These are phyloP conservation scores for Heliconius congener DNA, from an alignment of 1,140 invertebrate genomes.

Conservation along the genomic window DNA sequence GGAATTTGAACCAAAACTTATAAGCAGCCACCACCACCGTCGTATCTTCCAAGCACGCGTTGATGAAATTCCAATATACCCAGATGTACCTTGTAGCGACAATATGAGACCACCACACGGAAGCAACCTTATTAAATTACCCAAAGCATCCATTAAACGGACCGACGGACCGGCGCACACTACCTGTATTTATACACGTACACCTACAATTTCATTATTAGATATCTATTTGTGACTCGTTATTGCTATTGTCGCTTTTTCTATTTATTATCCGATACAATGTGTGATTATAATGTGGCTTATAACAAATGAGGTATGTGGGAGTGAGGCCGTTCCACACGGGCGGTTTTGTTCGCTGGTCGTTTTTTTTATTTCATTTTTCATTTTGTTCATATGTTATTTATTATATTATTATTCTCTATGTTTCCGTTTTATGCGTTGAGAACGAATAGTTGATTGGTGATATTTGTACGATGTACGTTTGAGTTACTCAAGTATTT, in stretches of 20 bases:
- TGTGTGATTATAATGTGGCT: slow-evolving; percentile 78
- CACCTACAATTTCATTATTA: slow-evolving; percentile 76
- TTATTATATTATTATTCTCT: neutral
- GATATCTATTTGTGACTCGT: slow-evolving; percentile 75
- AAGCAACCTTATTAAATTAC: slow-evolving; percentile 68
- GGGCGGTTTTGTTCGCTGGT: slow-evolving; percentile 40
- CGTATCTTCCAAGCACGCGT: slow-evolving; percentile 38
- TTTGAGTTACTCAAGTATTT: neutral
- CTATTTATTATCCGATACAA: slow-evolving; percentile 77
- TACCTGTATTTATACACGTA: slow-evolving; percentile 73
- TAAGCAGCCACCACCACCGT: slow-evolving; percentile 6
- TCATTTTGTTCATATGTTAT: neutral
- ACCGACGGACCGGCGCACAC: slow-evolving; percentile 64
- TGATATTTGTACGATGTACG: neutral
- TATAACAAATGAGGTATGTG: slow-evolving; percentile 74
- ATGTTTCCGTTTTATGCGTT: neutral
- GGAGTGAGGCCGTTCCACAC: slow-evolving; percentile 66
- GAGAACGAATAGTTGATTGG: neutral
- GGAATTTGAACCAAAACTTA: slow-evolving; percentile 29
- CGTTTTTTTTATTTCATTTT: slow-evolving; percentile 50
- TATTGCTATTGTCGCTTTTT: slow-evolving; percentile 80
- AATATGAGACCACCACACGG: slow-evolving; percentile 50
- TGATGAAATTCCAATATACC: slow-evolving; percentile 51
- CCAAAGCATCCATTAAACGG: slow-evolving; percentile 65
- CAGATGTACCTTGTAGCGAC: slow-evolving; percentile 37